Evolutionary conservation across 2,888 invertebrate species (phyloP).

Genomic region (Melieria crassipennis): DNA sequence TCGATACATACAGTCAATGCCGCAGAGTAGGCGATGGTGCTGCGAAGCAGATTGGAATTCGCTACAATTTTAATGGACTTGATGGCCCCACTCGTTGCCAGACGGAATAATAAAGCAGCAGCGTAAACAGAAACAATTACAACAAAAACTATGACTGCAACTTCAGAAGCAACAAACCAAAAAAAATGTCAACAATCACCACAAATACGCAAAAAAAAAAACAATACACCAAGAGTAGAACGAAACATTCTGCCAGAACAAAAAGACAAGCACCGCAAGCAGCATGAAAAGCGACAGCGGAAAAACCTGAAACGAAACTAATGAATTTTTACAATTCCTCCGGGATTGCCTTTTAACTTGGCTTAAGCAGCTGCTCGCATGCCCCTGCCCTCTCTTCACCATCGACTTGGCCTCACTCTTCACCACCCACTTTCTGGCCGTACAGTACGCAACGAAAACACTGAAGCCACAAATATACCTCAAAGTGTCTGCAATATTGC

Average conservation of each 20-base stretch:
- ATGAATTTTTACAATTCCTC: constrained; percentile 35
- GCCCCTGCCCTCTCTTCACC: no score
- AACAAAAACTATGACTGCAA: not conserved
- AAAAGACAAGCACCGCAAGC: not conserved
- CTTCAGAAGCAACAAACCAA: not conserved
- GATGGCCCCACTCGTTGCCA: not conserved
- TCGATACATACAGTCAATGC: no score
- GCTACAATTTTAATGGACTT: constrained; percentile 16
- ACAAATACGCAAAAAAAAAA: not conserved
- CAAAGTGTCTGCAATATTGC: constrained; percentile 15
- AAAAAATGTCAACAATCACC: not conserved
- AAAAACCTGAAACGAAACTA: constrained; percentile 31
- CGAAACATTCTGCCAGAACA: not conserved
- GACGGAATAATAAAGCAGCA: constrained; percentile 14
- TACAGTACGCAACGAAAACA: no score
- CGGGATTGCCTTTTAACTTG: constrained; percentile 28
- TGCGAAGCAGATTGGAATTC: no score
- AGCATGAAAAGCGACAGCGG: constrained; percentile 1
- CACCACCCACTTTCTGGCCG: no score
- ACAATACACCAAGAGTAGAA: not conserved
- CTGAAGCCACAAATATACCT: constrained; percentile 28
- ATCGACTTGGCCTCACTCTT: no score
- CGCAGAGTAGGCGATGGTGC: no score
- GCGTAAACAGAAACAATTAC: not conserved
- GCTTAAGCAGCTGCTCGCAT: not conserved